Conservation (phyloP, 2,797 vertebrate genomes). For the Coluber constrictor region DNA sequence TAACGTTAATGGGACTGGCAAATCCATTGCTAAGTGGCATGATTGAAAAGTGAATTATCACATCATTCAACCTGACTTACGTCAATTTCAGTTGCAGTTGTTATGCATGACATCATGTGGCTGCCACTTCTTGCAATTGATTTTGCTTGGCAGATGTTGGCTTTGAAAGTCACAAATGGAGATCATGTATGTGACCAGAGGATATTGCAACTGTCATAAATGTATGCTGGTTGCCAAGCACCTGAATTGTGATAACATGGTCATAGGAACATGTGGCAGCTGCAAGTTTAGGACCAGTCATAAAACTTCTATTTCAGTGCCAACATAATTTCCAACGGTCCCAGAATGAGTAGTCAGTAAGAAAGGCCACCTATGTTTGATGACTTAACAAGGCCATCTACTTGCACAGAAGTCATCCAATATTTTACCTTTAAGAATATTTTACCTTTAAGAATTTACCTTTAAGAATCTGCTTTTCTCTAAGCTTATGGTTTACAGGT, state of each 20-base stretch:
- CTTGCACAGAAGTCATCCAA: neutral
- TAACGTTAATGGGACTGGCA: neutral
- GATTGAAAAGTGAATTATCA: neutral
- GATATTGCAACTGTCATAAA: too few relatives aligned
- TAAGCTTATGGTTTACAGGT: neutral
- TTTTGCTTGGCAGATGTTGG: neutral
- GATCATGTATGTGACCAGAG: too few relatives aligned
- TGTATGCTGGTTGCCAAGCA: neutral
- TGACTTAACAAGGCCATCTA: neutral
- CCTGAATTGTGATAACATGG: neutral
- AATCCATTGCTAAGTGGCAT: neutral
- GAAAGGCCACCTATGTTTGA: neutral
- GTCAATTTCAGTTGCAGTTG: neutral
- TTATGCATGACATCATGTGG: neutral
- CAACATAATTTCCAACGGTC: neutral
- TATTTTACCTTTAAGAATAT: neutral
- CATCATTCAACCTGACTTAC: neutral
- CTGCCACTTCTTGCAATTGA: neutral
- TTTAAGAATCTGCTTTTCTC: neutral
- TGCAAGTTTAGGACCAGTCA: neutral
- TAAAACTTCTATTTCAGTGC: neutral
- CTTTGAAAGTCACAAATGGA: neutral
- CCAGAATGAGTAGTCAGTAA: neutral
- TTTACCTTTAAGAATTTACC: slow-evolving; percentile 4
- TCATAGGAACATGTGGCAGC: neutral